Conservation (phyloP, 2,888 invertebrate species). For the Dynastes maya region DNA sequence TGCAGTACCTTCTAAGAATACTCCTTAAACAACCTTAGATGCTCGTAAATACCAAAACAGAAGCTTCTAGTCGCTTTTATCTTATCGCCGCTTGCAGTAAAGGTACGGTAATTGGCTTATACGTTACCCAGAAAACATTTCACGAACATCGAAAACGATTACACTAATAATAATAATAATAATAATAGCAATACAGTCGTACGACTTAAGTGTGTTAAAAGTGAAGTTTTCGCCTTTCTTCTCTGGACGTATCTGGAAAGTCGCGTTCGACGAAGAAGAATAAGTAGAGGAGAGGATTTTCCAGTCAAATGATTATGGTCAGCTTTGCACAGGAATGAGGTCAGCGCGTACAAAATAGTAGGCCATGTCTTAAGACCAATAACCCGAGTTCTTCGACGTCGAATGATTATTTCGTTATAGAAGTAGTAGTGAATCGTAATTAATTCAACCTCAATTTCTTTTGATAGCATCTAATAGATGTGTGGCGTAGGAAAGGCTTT, state of each 20-base stretch:
- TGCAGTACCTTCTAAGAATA: too few species aligned
- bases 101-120: neutral
- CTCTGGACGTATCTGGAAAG: constrained; percentile 42
- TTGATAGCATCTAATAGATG: neutral
- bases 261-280: constrained; percentile 31
- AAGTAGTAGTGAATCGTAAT: constrained; percentile 29
- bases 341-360: constrained; percentile 57
- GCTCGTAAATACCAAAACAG: neutral
- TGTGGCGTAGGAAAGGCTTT: neutral
- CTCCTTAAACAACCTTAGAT: too few species aligned
- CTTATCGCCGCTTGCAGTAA: neutral
- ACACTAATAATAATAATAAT: too few species aligned
- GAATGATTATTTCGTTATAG: constrained; percentile 26
- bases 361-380: constrained; percentile 56
- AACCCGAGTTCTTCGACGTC: constrained; percentile 49
- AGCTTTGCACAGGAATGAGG: constrained; percentile 56
- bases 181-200: neutral
- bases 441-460: constrained; percentile 45
- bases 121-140: neutral
- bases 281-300: constrained; percentile 11
- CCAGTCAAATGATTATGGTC: constrained; percentile 34
- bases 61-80: neutral
- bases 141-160: neutral
- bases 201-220: constrained; percentile 34
- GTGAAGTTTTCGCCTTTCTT: constrained; percentile 34